Evolutionary conservation across 2,797 vertebrate genomes (phyloP), one percentile per base, ranked within the genome.

Genomic region (Arnoldichthys spilopterus): DNA sequence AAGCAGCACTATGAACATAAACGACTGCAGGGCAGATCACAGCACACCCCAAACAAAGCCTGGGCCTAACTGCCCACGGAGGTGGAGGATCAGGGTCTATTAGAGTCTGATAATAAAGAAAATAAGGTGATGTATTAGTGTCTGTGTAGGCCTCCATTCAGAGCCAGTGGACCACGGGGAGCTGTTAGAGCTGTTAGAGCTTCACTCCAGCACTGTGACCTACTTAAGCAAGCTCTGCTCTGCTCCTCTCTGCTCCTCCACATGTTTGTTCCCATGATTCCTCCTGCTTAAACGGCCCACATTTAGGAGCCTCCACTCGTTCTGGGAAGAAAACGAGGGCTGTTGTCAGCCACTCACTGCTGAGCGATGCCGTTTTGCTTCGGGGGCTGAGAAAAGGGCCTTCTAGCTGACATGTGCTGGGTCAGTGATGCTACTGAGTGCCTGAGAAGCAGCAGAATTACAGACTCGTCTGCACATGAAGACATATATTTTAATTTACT

Each of bases 211-310:
- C 49, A n/a, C 37, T 30, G n/a, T 61, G 47, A 64, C 22, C 22
- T 43, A 43, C 37, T 28, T 43, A 28, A 68, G 12, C 24, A 30
- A 2, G 32, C 37, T 67, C 62, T 66, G 62, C 61, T 30, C 61
- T 54, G 51, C 51, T 56, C 54, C 77, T n/a, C 75, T 72, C 53
- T 80, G 61, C 30, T 22, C 51, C 24, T 64, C 72, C 34, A 74
- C 9, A 49, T 20, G 74, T 45, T 26, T 28, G 54, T 26, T 58
- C 54, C 26, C 54, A 59, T 28, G 56, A 59, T 59, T 28, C 56
- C 56, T 59, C 56, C 56, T 30, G 13, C 7, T 13, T 1, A 15
- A 47, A 15, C 15, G 51, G 51, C 51, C 51, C 51, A 53, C 51
- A 53, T 53, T 53, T 53, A 49, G 16, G 47, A 15, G 47, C 15